A percentile compares a stretch with the other conserved stretches of the same genome.
Evolutionary conservation across 2,113 vertebrate genomes (phyloP).

Genomic region (Melanostigma gelatinosum): DNA sequence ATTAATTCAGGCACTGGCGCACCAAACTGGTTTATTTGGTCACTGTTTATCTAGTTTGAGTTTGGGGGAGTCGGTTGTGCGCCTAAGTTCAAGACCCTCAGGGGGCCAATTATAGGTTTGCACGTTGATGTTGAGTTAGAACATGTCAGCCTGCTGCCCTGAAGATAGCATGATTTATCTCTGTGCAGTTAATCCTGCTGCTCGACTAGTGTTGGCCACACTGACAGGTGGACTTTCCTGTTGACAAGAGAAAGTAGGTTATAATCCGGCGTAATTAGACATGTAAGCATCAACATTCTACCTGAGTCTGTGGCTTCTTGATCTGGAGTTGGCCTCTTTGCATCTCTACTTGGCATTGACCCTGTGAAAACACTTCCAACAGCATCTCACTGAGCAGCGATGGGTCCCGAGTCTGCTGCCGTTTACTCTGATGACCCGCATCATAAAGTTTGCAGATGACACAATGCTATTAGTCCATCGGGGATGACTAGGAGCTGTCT

Average conservation of each 20-base stretch:
- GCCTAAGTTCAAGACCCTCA: not conserved
- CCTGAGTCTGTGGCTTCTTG: not conserved
- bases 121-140: not conserved
- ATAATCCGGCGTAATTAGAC: constrained; percentile 4
- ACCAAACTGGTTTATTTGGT: not conserved
- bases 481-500: not conserved
- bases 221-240: constrained; percentile 35
- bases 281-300: not conserved
- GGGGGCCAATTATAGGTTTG: constrained; percentile 6
- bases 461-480: not conserved
- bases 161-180: constrained; percentile 42
- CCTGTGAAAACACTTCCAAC: too few species aligned
- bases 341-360: not conserved
- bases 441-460: not conserved
- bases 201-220: constrained; percentile 13
- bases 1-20: not conserved
- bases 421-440: not conserved
- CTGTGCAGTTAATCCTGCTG: constrained; percentile 43
- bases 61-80: not conserved
- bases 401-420: not conserved
- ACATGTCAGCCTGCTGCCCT: not conserved
- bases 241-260: constrained; percentile 41
- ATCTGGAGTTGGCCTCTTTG: not conserved
- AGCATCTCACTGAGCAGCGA: too few species aligned
- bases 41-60: not conserved